These are phyloP conservation scores for Monochamus alternatus DNA, from an alignment of 2,888 invertebrate genomes.

Conservation along the genomic window DNA sequence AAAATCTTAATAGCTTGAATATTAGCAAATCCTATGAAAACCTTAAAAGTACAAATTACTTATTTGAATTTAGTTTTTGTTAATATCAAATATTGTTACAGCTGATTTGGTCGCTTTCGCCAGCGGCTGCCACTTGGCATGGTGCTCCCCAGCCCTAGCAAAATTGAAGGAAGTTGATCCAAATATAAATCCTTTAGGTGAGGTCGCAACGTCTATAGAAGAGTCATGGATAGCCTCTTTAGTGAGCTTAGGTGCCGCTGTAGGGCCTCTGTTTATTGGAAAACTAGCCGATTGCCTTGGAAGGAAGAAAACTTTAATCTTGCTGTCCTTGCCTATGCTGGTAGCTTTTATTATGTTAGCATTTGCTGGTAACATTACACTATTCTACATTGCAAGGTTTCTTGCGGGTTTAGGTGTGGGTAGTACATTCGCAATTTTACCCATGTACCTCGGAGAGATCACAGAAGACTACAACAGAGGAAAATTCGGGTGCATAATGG, in stretches of 20 bases:
- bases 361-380: slow-evolving; percentile 49
- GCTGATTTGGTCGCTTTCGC: slow-evolving; percentile 50
- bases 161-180: slow-evolving; percentile 49
- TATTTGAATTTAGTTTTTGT: background rate
- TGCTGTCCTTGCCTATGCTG: slow-evolving; percentile 77
- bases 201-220: slow-evolving; percentile 51
- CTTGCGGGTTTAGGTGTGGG: slow-evolving; percentile 79
- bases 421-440: slow-evolving; percentile 80
- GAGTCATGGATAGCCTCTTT: slow-evolving; percentile 59
- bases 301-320: slow-evolving; percentile 78
- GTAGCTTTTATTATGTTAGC: slow-evolving; percentile 65
- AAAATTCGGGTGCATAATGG: slow-evolving; percentile 74
- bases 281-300: slow-evolving; percentile 68
- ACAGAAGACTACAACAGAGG: slow-evolving; percentile 86
- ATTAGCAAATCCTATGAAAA: no score
- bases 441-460: slow-evolving; percentile 91
- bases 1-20: no score
- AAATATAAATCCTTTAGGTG: slow-evolving; percentile 54
- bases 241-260: slow-evolving; percentile 55
- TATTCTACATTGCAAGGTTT: slow-evolving; percentile 74
- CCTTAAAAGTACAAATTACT: background rate
- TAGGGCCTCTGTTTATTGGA: slow-evolving; percentile 57
- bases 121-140: slow-evolving; percentile 53
- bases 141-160: slow-evolving; percentile 60
- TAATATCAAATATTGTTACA: slow-evolving; percentile 40